A percentile compares a stretch with the other conserved stretches of the same genome.
These are phyloP conservation scores for Plutomurus gul DNA, from an alignment of 1,140 invertebrate genomes.

Conservation along the genomic window DNA sequence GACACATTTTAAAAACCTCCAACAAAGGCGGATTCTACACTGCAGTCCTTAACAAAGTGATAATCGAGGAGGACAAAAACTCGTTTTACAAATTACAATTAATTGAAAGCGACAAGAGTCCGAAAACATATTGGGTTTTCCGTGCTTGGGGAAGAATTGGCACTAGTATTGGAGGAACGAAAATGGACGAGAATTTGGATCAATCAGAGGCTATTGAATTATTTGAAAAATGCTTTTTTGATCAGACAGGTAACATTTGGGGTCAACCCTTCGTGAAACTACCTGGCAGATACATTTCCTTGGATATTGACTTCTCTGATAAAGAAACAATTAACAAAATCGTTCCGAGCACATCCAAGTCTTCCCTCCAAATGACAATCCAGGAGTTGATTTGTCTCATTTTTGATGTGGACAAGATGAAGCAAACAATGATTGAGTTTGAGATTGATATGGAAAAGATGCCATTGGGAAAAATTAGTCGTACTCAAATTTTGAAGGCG, in stretches of 20 bases:
- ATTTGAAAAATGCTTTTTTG: conserved; percentile 74
- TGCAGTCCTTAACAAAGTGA: conserved; percentile 79
- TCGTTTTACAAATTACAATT: conserved; percentile 95
- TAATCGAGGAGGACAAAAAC: conserved; percentile 85
- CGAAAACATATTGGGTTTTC: conserved; percentile 57
- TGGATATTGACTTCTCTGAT: conserved; percentile 75
- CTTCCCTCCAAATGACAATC: conserved; percentile 73
- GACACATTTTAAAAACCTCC: conserved; percentile 75
- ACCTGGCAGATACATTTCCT: conserved; percentile 79
- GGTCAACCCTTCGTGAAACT: conserved; percentile 74
- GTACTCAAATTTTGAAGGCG: conserved; percentile 84
- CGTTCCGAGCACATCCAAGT: conserved; percentile 57
- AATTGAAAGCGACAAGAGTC: conserved; percentile 72
- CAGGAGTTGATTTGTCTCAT: conserved; percentile 84
- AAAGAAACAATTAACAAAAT: neutral
- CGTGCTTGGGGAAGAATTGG: conserved; percentile 89
- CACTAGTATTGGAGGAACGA: conserved; percentile 84
- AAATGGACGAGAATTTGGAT: conserved; percentile 66
- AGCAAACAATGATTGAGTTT: conserved; percentile 89
- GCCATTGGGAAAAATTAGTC: conserved; percentile 92
- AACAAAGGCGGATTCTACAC: conserved; percentile 67
- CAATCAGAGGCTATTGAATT: conserved; percentile 66
- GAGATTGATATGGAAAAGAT: conserved; percentile 63
- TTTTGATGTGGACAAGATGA: conserved; percentile 92
- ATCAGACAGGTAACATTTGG: conserved; percentile 88